phyloP scores from a whole-genome alignment of 1,140 invertebrate genomes.

The Zaprionus capensis region DNA sequence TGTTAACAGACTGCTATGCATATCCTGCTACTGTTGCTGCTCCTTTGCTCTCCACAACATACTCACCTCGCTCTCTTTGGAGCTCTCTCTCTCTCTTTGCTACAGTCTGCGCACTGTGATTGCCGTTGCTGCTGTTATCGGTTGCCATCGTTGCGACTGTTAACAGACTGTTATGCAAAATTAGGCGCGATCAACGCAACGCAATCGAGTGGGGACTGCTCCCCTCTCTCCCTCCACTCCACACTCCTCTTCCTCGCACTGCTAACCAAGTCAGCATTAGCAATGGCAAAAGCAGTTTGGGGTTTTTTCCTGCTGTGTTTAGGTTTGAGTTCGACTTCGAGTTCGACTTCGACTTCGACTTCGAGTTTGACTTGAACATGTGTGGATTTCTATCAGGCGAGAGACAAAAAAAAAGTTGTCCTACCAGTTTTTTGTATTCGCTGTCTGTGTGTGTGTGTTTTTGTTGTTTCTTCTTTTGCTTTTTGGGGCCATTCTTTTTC shows the following conservation, averaged over 20 bases:
- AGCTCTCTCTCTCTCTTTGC: not conserved
- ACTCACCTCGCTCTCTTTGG: too few relatives aligned
- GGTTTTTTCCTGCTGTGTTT: slow-evolving; percentile 26
- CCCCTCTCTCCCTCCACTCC: not conserved
- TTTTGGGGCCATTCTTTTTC: slow-evolving; percentile 56
- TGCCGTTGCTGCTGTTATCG: slow-evolving; percentile 24
- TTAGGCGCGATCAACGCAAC: slow-evolving; percentile 34
- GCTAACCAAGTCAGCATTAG: slow-evolving; percentile 18
- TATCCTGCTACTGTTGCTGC: not conserved
- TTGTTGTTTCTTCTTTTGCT: slow-evolving; percentile 54
- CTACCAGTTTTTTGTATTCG: slow-evolving; percentile 59
- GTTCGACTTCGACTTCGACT: slow-evolving; percentile 39
- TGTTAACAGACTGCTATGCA: not conserved
- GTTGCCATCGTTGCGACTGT: slow-evolving; percentile 33
- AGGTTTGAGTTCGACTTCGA: slow-evolving; percentile 34
- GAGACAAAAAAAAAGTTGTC: slow-evolving; percentile 60
- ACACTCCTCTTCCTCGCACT: not conserved
- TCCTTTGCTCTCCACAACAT: too few relatives aligned
- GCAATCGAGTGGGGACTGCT: too few relatives aligned
- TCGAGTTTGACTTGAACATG: slow-evolving; percentile 51
- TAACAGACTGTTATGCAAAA: slow-evolving; percentile 52
- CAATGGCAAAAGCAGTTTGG: slow-evolving; percentile 43
- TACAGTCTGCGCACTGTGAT: not conserved
- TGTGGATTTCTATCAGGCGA: slow-evolving; percentile 65
- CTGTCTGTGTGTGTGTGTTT: slow-evolving; percentile 13